Percentiles rank a stretch among this genome's conserved stretches.
phyloP scores from a whole-genome alignment of 2,888 invertebrate genomes.

The Himalopsyche anomala region DNA sequence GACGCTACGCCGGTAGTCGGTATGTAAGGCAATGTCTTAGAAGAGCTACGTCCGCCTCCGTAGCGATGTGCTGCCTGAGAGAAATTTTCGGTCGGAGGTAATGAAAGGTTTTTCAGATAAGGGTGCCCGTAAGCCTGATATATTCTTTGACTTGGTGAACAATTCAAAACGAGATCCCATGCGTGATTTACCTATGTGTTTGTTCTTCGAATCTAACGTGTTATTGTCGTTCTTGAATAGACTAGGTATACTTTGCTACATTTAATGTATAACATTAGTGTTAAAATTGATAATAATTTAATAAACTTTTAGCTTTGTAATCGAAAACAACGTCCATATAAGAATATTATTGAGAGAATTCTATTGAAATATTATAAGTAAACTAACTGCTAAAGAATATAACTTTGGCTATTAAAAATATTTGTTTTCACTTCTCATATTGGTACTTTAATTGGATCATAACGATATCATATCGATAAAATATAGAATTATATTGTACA shows the following conservation, averaged over 20 bases:
- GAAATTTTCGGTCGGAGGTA: conserved; percentile 8
- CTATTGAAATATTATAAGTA: too few relatives aligned
- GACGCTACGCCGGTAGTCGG: not conserved
- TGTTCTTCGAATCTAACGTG: conserved; percentile 11
- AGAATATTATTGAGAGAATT: too few relatives aligned
- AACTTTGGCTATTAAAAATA: too few relatives aligned
- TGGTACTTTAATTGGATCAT: too few relatives aligned
- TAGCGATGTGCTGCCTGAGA: conserved; percentile 29
- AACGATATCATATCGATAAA: too few relatives aligned
- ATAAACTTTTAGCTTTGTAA: too few relatives aligned
- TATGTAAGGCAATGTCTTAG: not conserved
- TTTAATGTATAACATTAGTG: not conserved
- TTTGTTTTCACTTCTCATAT: too few relatives aligned
- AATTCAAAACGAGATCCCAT: conserved; percentile 21
- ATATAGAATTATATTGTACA: too few relatives aligned
- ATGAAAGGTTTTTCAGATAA: conserved; percentile 34
- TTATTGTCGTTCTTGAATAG: conserved; percentile 9
- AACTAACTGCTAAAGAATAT: too few relatives aligned
- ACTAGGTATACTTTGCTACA: not conserved
- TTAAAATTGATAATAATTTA: too few relatives aligned
- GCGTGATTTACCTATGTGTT: conserved; percentile 1
- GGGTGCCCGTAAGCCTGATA: conserved; percentile 34
- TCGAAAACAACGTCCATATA: too few relatives aligned
- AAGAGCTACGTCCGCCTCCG: not conserved
- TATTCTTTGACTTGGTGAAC: conserved; percentile 30